Base-by-base conservation (phyloP, 2,888 invertebrate species). In the Melieria picta region DNA sequence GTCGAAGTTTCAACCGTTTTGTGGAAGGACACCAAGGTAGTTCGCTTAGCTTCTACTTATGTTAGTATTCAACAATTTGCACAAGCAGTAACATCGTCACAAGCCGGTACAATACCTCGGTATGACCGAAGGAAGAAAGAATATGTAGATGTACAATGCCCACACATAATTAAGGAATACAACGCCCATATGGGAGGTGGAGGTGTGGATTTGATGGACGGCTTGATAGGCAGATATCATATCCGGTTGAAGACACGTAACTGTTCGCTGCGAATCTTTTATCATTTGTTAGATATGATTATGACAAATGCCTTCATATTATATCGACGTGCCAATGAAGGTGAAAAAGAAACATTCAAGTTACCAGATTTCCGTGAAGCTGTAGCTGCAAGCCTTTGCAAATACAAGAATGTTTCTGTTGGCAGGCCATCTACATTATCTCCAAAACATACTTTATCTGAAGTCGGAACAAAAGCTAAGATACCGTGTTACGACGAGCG, bases 151-250 rank as follows among this genome's bases (percentile, higher is more conserved):
- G 6, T 5, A 4, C n/a, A 56, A 56, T 60, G 60, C 45, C 60
- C 60, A 45, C 42, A 43, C 4, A 60, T 43, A 9, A 60, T 60
- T 45, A 60, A 60, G 46, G 60, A 60, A 46, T 60, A 43, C 60
- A 60, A 60, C 7, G 9, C 60, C 5, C 45, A 60, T 43, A 43
- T 60, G 58, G 60, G 60, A 10, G 60, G 60, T 42, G 60, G 60
- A 10, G 60, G 60, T 42, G 60, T 60, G 10, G 60, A 60, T 43
- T 43, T 60, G 60, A 60, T 60, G 60, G 60, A 60, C 11, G 46
- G 45, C 45, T 42, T 60, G 11, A 60, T 60, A 10, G 60, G 60
- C 16, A 11, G 60, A 43, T 43, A 60, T 42, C 60, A 16, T 43
- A 60, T 60, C 60, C 56, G 4, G n/a, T 56, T 13, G n/a, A 16